These are phyloP conservation scores for Pseudomyrmex flavicornis DNA, from an alignment of 1,140 invertebrate species.

Conservation along the genomic window DNA sequence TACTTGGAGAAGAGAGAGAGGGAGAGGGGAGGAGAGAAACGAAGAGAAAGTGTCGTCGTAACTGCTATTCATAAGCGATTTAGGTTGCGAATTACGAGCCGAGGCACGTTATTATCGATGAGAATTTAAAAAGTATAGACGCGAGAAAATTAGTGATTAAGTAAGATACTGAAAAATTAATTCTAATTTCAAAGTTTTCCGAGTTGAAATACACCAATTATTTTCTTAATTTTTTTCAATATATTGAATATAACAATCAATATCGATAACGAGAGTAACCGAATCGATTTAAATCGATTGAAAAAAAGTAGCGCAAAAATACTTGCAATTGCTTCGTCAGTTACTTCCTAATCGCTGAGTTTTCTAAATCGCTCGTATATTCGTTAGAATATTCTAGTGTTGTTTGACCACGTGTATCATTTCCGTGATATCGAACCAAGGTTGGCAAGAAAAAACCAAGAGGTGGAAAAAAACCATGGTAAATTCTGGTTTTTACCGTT, in stretches of 20 bases:
- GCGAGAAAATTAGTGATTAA: background rate
- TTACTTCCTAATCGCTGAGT: no score
- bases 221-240: background rate
- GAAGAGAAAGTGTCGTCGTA: slow-evolving; percentile 67
- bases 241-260: background rate
- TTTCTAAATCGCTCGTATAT: no score
- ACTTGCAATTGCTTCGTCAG: no score
- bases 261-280: no score
- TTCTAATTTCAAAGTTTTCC: background rate
- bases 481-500: no score
- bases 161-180: background rate
- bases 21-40: slow-evolving; percentile 24
- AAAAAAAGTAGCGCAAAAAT: background rate
- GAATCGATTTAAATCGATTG: background rate
- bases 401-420: background rate
- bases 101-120: slow-evolving; percentile 25
- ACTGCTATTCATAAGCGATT: slow-evolving; percentile 73
- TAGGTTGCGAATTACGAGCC: slow-evolving; percentile 48
- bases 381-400: background rate
- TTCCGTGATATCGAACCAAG: background rate
- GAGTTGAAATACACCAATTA: background rate
- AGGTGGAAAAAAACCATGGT: no score
- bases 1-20: slow-evolving; percentile 4
- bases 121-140: slow-evolving; percentile 8
- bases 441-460: no score